These are phyloP conservation scores for Reticulitermes speratus DNA, from an alignment of 1,140 invertebrate genomes.

Conservation along the genomic window DNA sequence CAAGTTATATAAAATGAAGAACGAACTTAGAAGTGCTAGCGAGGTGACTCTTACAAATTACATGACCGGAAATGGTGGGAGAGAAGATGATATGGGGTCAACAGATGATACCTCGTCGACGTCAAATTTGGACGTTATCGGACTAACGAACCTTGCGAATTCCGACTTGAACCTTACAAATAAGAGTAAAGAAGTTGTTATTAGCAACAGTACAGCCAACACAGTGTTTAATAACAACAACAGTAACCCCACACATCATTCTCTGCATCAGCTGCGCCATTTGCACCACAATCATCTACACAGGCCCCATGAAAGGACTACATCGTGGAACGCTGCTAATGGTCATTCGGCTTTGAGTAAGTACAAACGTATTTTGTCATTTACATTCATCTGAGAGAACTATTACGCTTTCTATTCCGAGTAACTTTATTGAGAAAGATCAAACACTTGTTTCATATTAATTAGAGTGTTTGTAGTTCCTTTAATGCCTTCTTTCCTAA, in stretches of 20 bases:
- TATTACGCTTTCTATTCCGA: no score
- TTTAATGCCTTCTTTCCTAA: no score
- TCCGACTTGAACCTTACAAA: background rate
- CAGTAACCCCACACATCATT: background rate
- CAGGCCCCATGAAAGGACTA: background rate
- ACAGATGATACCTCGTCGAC: background rate
- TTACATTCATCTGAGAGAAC: no score
- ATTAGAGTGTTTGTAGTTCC: no score
- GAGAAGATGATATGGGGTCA: background rate
- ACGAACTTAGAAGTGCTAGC: background rate
- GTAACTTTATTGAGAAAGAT: no score
- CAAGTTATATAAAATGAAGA: background rate
- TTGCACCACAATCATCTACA: background rate
- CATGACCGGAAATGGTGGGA: background rate
- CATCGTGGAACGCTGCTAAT: background rate
- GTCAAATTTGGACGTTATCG: background rate
- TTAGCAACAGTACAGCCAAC: background rate
- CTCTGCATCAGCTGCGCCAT: background rate
- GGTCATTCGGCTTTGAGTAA: background rate
- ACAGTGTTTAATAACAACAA: background rate
- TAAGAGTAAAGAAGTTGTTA: background rate
- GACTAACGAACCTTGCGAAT: background rate
- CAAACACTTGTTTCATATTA: no score
- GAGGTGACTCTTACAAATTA: background rate
- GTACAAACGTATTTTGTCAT: background rate